phyloP scores from a whole-genome alignment of 53 echinoderm and acorn worm genomes.

The Paelopatides confundens region DNA sequence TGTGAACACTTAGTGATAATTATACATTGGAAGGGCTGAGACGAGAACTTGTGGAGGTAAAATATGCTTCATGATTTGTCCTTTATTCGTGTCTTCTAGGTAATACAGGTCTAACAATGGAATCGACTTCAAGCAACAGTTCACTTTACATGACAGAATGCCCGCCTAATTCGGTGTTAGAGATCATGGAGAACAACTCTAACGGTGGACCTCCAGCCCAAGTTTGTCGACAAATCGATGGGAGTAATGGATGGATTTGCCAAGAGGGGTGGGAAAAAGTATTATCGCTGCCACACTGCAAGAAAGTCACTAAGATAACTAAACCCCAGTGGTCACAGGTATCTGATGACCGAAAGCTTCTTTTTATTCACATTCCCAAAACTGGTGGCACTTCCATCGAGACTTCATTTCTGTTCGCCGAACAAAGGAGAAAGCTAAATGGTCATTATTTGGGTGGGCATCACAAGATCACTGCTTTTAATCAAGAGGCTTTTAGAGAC shows the following conservation, averaged over 20 bases:
- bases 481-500: neutral
- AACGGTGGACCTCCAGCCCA: neutral
- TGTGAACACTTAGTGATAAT: no score
- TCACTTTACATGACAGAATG: neutral
- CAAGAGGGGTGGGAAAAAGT: neutral
- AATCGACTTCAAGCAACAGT: no score
- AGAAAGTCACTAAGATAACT: neutral
- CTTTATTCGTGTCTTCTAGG: no score
- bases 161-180: neutral
- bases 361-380: conserved; percentile 20
- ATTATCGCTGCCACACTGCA: neutral
- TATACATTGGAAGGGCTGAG: no score
- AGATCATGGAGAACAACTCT: neutral
- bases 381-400: conserved; percentile 17
- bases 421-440: neutral
- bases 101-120: no score
- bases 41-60: no score
- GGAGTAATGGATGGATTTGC: neutral
- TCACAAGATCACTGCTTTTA: conserved; percentile 17
- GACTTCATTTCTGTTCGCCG: conserved; percentile 12
- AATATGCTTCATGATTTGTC: no score
- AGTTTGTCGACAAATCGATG: neutral
- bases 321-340: neutral
- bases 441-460: neutral
- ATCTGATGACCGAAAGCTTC: neutral